Evolutionary conservation across 2,797 vertebrate species (phyloP), one percentile per base, ranked within the genome.

Genomic region (Acomys russatus): DNA sequence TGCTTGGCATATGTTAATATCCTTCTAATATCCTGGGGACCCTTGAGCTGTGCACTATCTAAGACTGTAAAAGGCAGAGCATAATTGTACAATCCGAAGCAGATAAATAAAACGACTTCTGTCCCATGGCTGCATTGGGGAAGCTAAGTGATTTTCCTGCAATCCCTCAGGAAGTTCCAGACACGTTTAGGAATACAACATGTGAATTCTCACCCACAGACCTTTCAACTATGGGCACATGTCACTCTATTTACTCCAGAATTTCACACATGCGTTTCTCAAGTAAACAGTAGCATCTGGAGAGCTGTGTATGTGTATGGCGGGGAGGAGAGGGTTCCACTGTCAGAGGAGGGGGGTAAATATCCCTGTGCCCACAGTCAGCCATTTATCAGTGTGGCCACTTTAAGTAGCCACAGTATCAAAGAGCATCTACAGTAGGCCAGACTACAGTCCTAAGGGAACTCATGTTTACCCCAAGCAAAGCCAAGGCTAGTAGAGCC

Each of bases 221-320:
- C 82, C 22, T 96, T 92, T 63, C 51, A 59, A 79, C 90, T 1
- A 5, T 54, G 51, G 79, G 63, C 96, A 86, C 64, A 87, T 70
- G 38, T 92, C 88, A 51, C 59, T 88, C 30, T 77, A 18, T 92
- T 96, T 98, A 76, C 30, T 97, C 28, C 93, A 88, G 82, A 97
- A 88, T 94, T 91, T 91, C 79, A 84, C 64, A 66, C 92, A 84
- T 30, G 35, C 90, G 78, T 84, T 94, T 95, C 66, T 96, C 74
- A 79, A 66, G 15, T 96, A 97, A 97, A 97, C 96, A 95, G 96
- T 97, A 96, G 68, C 83, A 96, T 96, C 91, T 95, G 94, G 86
- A 80, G 49, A 22, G 2, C 44, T 70, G 30, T 54, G 44, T 54
- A 9, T 86, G 25, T 79, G 88, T 12, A 83, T 85, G 20, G 25